phyloP scores from a whole-genome alignment of 2,797 vertebrate species.

The Amniataba percoides region DNA sequence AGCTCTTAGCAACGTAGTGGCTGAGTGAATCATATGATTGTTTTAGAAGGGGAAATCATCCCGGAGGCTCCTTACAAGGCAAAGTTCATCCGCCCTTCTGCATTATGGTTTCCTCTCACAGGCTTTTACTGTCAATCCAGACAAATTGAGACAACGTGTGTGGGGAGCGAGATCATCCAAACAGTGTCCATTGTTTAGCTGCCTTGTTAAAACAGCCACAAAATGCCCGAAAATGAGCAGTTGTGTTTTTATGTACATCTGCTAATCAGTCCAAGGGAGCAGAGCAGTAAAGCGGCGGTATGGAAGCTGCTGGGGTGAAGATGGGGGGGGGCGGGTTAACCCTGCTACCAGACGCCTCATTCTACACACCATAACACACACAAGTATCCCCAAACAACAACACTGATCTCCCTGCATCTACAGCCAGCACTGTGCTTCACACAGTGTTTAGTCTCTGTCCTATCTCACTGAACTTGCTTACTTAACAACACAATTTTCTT shows the following conservation, averaged over 20 bases:
- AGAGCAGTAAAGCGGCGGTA: slow-evolving; percentile 58
- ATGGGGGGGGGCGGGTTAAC: background rate
- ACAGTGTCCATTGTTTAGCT: slow-evolving; percentile 58
- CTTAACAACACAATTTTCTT: slow-evolving; percentile 52
- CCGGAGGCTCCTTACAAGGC: slow-evolving; percentile 65
- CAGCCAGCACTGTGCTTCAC: slow-evolving; percentile 13
- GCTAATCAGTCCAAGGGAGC: slow-evolving; percentile 62
- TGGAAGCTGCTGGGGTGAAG: slow-evolving; percentile 35
- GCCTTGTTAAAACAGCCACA: slow-evolving; percentile 73
- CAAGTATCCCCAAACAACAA: slow-evolving; percentile 45
- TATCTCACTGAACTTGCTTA: slow-evolving; percentile 55
- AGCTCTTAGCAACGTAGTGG: slow-evolving; percentile 77
- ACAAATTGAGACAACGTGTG: slow-evolving; percentile 59
- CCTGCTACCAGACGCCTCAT: slow-evolving; percentile 11
- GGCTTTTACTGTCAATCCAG: slow-evolving; percentile 58
- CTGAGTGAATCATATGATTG: slow-evolving; percentile 74
- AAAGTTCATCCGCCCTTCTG: slow-evolving; percentile 42
- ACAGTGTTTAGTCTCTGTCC: slow-evolving; percentile 30
- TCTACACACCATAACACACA: slow-evolving; percentile 55
- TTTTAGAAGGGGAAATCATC: slow-evolving; percentile 61
- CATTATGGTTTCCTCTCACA: slow-evolving; percentile 49
- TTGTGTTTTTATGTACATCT: slow-evolving; percentile 74
- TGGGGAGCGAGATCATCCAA: slow-evolving; percentile 54
- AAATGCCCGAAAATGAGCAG: slow-evolving; percentile 62
- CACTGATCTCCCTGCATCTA: slow-evolving; percentile 44